phyloP scores from a whole-genome alignment of 2,888 invertebrate species.

The Sphaerophoria taeniata region DNA sequence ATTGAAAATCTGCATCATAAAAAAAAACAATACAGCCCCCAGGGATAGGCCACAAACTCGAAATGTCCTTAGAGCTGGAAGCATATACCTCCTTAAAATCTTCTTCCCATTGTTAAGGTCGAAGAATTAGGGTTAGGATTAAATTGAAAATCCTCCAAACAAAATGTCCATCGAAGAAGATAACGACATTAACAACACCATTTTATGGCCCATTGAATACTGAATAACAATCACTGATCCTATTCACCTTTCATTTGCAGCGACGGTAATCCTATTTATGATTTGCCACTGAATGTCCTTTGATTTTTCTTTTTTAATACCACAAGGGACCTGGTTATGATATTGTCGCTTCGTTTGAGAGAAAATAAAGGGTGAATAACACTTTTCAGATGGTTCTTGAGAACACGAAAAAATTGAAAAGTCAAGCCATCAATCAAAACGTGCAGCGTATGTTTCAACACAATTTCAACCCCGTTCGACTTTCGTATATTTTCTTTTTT shows the following conservation, averaged over 20 bases:
- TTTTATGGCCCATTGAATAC: conserved; percentile 83
- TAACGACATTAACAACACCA: conserved; percentile 81
- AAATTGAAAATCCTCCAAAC: conserved; percentile 74
- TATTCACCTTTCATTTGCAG: conserved; percentile 76
- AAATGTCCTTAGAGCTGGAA: conserved; percentile 46
- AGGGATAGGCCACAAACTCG: background rate
- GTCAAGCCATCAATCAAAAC: conserved; percentile 73
- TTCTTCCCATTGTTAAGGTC: conserved; percentile 46
- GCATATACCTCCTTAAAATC: conserved; percentile 35
- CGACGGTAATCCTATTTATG: conserved; percentile 73
- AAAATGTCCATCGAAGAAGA: conserved; percentile 82
- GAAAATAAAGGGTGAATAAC: conserved; percentile 55
- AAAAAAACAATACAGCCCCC: conserved; percentile 11
- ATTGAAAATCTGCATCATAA: conserved; percentile 26
- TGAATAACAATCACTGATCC: conserved; percentile 69
- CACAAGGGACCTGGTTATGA: conserved; percentile 49
- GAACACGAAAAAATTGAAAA: conserved; percentile 28
- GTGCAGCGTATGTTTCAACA: conserved; percentile 53
- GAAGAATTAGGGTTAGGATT: conserved; percentile 71
- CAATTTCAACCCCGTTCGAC: conserved; percentile 28
- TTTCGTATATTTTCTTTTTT: conserved; percentile 22
- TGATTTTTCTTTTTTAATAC: conserved; percentile 49
- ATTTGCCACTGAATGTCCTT: conserved; percentile 59
- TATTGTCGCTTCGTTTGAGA: conserved; percentile 16
- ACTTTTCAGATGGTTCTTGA: background rate